A percentile compares a stretch with the other conserved stretches of the same genome.
Evolutionary conservation across 2,888 invertebrate genomes (phyloP).

Genomic region (Atherix ibis): DNA sequence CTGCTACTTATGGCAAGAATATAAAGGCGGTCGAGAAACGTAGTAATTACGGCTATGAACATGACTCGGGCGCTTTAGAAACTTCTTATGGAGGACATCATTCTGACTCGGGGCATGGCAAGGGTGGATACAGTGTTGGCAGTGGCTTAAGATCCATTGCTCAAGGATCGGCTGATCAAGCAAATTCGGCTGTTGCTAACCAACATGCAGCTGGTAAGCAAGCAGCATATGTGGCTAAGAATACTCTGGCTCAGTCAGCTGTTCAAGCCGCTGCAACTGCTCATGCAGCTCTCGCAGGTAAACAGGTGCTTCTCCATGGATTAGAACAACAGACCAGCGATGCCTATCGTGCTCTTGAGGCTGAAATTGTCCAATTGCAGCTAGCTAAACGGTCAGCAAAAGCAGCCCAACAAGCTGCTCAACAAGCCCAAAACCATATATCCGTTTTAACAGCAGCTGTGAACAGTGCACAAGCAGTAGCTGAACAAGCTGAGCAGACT

Average conservation of each 20-base stretch:
- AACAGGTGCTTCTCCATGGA: conserved; percentile 47
- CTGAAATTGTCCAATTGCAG: conserved; percentile 52
- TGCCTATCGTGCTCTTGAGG: conserved; percentile 48
- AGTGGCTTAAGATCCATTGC: conserved; percentile 57
- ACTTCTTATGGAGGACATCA: too few species aligned
- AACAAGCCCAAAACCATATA: conserved; percentile 50
- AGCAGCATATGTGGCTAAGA: conserved; percentile 64
- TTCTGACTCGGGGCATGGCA: background rate
- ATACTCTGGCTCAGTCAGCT: conserved; percentile 60
- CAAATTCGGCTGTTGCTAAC: conserved; percentile 54
- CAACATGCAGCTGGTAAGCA: conserved; percentile 64
- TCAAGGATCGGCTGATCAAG: conserved; percentile 60
- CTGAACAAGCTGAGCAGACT: conserved; percentile 51
- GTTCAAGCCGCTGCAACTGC: conserved; percentile 53
- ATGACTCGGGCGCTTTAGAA: too few species aligned
- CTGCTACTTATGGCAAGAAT: too few species aligned
- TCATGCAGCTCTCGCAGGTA: conserved; percentile 51
- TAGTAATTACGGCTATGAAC: too few species aligned
- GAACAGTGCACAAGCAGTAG: conserved; percentile 45
- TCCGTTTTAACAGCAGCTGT: conserved; percentile 49
- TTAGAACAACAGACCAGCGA: conserved; percentile 60
- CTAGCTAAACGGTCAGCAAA: conserved; percentile 53
- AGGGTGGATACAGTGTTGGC: conserved; percentile 44
- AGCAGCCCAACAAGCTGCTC: conserved; percentile 46
- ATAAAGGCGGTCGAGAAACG: too few species aligned